Conservation (phyloP, 2,797 vertebrate genomes). For the Cheracebus regulus region DNA sequence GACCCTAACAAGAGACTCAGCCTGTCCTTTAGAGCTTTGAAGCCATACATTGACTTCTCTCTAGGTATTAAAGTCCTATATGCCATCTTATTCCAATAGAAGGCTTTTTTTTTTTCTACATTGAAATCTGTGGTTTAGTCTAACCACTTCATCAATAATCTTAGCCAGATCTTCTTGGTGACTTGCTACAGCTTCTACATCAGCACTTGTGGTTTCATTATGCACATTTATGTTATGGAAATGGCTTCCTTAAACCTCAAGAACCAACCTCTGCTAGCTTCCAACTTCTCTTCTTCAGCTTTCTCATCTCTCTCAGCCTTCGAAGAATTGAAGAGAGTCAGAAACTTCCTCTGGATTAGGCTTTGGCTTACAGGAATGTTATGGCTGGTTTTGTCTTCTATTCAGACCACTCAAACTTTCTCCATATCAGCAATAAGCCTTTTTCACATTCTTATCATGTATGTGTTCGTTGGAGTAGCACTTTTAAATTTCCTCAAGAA, state of each 20-base stretch:
- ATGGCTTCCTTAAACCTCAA: background rate
- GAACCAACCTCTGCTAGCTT: background rate
- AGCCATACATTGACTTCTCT: background rate
- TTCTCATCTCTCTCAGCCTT: background rate
- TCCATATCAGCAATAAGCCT: background rate
- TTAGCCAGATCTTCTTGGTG: background rate
- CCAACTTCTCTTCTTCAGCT: background rate
- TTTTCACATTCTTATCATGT: background rate
- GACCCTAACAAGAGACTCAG: background rate
- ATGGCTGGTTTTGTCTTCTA: background rate
- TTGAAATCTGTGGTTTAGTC: background rate
- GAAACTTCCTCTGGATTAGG: background rate
- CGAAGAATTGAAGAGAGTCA: background rate
- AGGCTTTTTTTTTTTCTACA: background rate
- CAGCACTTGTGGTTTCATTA: background rate
- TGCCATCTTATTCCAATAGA: background rate
- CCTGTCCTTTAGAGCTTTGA: background rate
- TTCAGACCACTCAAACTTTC: background rate
- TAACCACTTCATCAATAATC: background rate
- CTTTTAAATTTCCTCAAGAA: background rate
- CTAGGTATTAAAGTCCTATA: background rate
- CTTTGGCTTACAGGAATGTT: background rate
- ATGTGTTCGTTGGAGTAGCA: background rate
- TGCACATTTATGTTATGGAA: background rate
- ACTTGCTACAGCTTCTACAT: background rate